Evolutionary conservation across 2,797 vertebrate genomes (phyloP).

Genomic region (Sebastes oblongus): DNA sequence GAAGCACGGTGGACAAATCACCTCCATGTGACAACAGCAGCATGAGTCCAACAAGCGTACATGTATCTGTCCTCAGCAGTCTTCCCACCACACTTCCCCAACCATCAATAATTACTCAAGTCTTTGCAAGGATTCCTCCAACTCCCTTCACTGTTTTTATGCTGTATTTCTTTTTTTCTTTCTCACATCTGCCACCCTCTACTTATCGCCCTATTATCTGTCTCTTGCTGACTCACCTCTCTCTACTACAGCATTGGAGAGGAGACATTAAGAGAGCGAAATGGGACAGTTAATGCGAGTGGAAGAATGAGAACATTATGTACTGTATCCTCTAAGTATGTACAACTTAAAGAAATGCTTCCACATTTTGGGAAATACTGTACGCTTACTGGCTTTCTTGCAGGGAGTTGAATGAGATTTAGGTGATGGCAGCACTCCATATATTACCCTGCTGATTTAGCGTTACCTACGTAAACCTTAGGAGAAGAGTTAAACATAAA

Average conservation of each 20-base stretch:
- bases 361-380: neutral
- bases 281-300: constrained; percentile 41
- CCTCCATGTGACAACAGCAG: constrained; percentile 35
- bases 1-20: constrained; percentile 39
- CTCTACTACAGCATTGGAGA: constrained; percentile 28
- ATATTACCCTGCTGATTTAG: no score
- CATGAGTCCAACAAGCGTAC: neutral
- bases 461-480: neutral
- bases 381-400: neutral
- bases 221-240: constrained; percentile 62
- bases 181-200: constrained; percentile 24
- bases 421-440: neutral
- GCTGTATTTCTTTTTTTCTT: constrained; percentile 7
- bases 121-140: constrained; percentile 10
- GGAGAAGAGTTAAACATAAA: neutral
- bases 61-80: neutral
- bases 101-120: constrained; percentile 19
- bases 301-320: constrained; percentile 20
- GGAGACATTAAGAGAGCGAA: constrained; percentile 38
- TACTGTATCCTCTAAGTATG: neutral
- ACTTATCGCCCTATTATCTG: constrained; percentile 58
- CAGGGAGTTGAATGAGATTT: neutral
- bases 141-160: constrained; percentile 8
- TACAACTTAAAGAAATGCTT: neutral
- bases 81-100: neutral